Percentiles rank a stretch among this genome's conserved stretches.
phyloP scores from a whole-genome alignment of 2,113 vertebrate genomes.

The Marmota monax region DNA sequence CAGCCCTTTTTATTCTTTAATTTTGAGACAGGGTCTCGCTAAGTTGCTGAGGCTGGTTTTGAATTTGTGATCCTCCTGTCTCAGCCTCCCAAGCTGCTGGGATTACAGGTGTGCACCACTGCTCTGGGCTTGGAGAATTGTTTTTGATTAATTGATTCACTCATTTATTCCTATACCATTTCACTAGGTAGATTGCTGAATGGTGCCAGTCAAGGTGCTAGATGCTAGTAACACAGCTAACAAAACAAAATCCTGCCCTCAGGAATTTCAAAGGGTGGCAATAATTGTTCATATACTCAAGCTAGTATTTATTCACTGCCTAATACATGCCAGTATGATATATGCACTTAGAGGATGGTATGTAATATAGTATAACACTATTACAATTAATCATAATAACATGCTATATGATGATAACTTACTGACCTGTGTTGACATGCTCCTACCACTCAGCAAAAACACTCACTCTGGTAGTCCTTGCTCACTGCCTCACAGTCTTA shows the following conservation, averaged over 20 bases:
- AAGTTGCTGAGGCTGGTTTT: no score
- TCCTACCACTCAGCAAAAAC: not conserved
- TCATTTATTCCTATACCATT: not conserved
- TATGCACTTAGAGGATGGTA: not conserved
- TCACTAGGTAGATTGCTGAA: not conserved
- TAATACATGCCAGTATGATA: not conserved
- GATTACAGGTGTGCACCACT: no score
- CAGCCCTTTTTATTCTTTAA: no score
- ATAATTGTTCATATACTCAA: not conserved
- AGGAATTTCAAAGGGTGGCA: not conserved
- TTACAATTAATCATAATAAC: not conserved
- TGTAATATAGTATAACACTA: not conserved
- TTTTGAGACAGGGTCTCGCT: no score
- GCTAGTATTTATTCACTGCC: not conserved
- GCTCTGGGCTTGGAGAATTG: not conserved
- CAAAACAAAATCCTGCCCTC: not conserved
- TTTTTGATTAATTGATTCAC: not conserved
- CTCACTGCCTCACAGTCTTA: not conserved
- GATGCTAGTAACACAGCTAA: not conserved
- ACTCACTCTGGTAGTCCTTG: not conserved
- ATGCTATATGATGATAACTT: not conserved
- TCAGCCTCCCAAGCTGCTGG: no score
- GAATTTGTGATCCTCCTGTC: no score
- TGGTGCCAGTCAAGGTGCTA: not conserved
- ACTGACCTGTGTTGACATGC: not conserved